Conservation (phyloP, 2,113 vertebrate species). For the Camelus bactrianus region DNA sequence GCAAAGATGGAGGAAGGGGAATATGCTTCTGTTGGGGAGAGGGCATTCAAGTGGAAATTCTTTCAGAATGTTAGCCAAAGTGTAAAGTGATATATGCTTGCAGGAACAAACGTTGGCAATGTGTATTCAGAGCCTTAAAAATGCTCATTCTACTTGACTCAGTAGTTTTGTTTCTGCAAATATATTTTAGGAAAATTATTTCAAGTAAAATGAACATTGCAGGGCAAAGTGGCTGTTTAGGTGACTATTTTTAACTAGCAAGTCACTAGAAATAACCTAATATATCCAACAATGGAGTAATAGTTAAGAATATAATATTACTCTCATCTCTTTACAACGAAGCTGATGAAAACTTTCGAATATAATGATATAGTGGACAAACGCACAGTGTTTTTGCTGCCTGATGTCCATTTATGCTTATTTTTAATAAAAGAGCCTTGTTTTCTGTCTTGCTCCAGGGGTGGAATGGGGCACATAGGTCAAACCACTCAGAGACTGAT, state of each 20-base stretch:
- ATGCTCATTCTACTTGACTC: neutral
- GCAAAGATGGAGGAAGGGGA: neutral
- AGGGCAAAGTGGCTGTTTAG: constrained; percentile 12
- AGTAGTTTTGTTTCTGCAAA: neutral
- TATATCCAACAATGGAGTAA: neutral
- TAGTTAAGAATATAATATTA: constrained; percentile 29
- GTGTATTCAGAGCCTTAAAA: neutral
- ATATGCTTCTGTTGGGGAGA: neutral
- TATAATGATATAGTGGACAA: neutral
- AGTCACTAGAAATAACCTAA: constrained; percentile 14
- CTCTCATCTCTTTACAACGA: neutral
- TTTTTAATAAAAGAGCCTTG: constrained; percentile 28
- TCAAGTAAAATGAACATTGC: constrained; percentile 13
- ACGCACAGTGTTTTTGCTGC: neutral
- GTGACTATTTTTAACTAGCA: neutral
- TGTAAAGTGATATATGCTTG: neutral
- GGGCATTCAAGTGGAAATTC: neutral
- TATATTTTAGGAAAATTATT: constrained; percentile 41
- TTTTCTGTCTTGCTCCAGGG: neutral
- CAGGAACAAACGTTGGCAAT: neutral
- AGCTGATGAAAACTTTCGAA: constrained; percentile 13
- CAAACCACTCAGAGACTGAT: neutral
- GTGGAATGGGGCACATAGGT: neutral
- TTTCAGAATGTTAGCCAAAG: neutral
- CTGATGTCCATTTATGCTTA: neutral